Base-by-base conservation (phyloP, 2,113 vertebrate genomes). In the Ramphastos sulfuratus region DNA sequence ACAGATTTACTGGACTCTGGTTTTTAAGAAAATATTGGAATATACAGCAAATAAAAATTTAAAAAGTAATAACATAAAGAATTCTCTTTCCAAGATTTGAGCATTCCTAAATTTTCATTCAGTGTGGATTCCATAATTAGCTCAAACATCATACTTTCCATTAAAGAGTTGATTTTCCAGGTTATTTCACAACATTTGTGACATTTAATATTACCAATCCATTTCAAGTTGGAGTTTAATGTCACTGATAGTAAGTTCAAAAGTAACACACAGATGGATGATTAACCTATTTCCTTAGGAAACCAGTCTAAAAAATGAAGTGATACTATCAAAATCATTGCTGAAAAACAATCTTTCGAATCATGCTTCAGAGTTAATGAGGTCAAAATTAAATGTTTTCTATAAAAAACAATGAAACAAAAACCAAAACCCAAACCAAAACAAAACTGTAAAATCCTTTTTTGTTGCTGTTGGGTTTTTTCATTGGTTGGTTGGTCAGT, bases 21-120 rank as follows among this genome's bases (percentile, higher is more conserved):
- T 76, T 71, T 44, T 69, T 15, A 58, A 44, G 31, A 48, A 63
- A 91, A 73, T 56, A 76, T 2, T 77, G 16, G 6, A 54, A 44
- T 76, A 80, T 17, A 48, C 3, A 65, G 12, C 4, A 3, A 73
- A 69, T 76, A 72, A 60, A 72, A 60, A 69, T 54, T 21, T 31
- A 31, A 3, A 23, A 55, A 86, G 37, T 3, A 79, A 5, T 37
- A 77, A 13, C 10, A 46, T 24, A 48, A 76, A 61, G 0, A 0
- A 86, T 61, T 2, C 3, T 50, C 3, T 48, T 73, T 11, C 20
- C 11, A 75, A 71, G 23, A 39, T 59, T 23, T 39, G 4, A 9
- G 4, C 8, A 63, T 55, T 74, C 13, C 8, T 58, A 30, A 37
- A 2, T 30, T 72, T 59, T 67, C 59, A 23, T 79, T 85, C 23